Evolutionary conservation across 1,140 invertebrate genomes (phyloP), one percentile per base, ranked within the genome.

Genomic region (Drosophila ercepeae): DNA sequence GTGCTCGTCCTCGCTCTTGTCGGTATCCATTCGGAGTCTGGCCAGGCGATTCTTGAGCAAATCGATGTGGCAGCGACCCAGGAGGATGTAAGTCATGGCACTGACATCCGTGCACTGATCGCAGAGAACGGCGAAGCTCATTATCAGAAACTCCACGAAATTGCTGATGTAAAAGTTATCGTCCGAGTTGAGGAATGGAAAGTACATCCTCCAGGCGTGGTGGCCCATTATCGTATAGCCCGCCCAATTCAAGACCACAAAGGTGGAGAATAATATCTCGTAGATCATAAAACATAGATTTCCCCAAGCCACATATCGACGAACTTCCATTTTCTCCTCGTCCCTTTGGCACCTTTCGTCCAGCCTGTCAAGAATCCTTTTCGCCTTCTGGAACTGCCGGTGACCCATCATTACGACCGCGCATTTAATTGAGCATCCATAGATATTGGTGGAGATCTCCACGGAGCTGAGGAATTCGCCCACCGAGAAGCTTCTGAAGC

Each of bases 401-500:
- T 46, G n/a, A 0, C 72, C 73, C 0, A 32, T 32, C 8, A 81
- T 70, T 0, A 46, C 61, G 5, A 42, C 65, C 4, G 34, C 32
- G 13, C 58, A 32, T 36, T 84, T 84, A 1, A 79, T n/a, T 27
- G 72, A 58, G 5, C 48, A 61, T 0, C 81, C 81, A 0, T 70
- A 57, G 0, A 63, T 61, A 9, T 86, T 76, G 0, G 76, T 19
- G 0, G 9, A 9, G 14, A 76, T 50, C 21, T 72, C 58, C 0
- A 84, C 7, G 1, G 81, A 86, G 14, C 76, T 86, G 3, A 86
- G 52, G 9, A 86, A 86, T 25, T 88, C 67, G 0, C 41, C 45
- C 0, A 63, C 63, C 4, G 81, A 65, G 14, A 84, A 84, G 25
- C 45, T 58, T 0, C 27, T 44, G 0, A 86, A 49, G 0, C 69